These are phyloP conservation scores for Dryoscopus gambensis DNA, from an alignment of 2,113 vertebrate species.

Conservation along the genomic window DNA sequence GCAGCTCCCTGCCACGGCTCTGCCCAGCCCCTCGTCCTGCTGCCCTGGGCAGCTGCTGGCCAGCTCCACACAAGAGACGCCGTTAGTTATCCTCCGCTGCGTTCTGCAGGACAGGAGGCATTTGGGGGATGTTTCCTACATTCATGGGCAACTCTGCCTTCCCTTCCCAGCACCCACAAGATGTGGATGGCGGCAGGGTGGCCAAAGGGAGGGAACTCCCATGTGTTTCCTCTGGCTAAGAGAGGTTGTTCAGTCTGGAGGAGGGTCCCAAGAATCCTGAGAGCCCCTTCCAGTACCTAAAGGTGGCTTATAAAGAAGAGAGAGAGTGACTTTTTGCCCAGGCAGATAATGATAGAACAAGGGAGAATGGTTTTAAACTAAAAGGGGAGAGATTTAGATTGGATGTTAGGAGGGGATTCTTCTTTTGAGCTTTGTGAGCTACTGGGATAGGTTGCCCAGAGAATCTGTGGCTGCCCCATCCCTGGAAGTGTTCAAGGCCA, in stretches of 20 bases:
- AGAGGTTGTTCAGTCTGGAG: not conserved
- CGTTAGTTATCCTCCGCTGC: rapidly evolving
- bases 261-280: not conserved
- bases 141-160: not conserved
- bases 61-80: not conserved
- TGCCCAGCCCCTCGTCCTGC: not conserved
- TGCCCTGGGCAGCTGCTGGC: not conserved
- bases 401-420: not conserved
- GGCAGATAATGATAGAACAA: not conserved
- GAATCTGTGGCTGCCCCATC: not conserved
- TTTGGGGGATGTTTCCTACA: not conserved
- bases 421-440: not conserved
- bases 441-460: not conserved
- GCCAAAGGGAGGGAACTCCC: not conserved
- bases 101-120: not conserved
- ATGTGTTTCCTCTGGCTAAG: not conserved
- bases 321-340: not conserved
- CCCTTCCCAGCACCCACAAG: not conserved
- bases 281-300: not conserved
- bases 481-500: not conserved
- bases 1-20: not conserved
- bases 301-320: not conserved
- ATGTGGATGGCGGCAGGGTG: not conserved
- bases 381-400: not conserved
- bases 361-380: not conserved